Percentiles rank a stretch among this genome's conserved stretches.
These are phyloP conservation scores for Pinna nobilis DNA, from an alignment of 1,140 invertebrate genomes.

Conservation along the genomic window DNA sequence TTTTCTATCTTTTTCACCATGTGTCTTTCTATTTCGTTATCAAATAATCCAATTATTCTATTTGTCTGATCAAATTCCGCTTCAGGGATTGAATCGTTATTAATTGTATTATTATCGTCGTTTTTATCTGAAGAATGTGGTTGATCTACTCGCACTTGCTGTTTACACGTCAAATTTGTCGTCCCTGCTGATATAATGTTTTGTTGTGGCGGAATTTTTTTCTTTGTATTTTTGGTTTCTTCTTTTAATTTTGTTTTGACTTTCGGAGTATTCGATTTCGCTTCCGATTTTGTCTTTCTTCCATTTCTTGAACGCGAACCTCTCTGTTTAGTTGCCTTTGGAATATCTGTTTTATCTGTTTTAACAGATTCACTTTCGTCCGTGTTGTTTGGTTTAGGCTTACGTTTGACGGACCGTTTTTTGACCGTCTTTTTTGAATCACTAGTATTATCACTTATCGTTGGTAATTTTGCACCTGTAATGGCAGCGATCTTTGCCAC, in stretches of 20 bases:
- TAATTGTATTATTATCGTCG: background rate
- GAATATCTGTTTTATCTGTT: background rate
- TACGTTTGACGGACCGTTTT: slow-evolving; percentile 7
- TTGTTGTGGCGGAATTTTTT: too few relatives aligned
- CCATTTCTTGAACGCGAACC: background rate
- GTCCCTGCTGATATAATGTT: too few relatives aligned
- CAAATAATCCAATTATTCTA: background rate
- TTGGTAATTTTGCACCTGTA: slow-evolving; percentile 27
- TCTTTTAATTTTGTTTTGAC: slow-evolving; percentile 8
- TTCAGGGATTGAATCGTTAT: background rate
- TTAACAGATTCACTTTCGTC: background rate
- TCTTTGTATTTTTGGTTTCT: background rate
- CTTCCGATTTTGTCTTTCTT: slow-evolving; percentile 6
- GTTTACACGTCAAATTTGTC: too few relatives aligned
- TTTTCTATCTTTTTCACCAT: slow-evolving; percentile 13
- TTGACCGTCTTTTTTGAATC: background rate
- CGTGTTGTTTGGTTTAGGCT: slow-evolving; percentile 12
- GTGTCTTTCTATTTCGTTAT: background rate
- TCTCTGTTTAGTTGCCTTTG: background rate
- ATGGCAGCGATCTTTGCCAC: slow-evolving; percentile 14
- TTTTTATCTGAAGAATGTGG: background rate
- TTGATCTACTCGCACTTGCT: background rate
- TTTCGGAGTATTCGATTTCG: slow-evolving; percentile 7
- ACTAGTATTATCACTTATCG: slow-evolving; percentile 1
- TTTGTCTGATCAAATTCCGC: background rate